Percentiles rank a stretch among this genome's conserved stretches.
Conservation (phyloP, 1,140 invertebrate species). For the Sarcophaga peregrina region DNA sequence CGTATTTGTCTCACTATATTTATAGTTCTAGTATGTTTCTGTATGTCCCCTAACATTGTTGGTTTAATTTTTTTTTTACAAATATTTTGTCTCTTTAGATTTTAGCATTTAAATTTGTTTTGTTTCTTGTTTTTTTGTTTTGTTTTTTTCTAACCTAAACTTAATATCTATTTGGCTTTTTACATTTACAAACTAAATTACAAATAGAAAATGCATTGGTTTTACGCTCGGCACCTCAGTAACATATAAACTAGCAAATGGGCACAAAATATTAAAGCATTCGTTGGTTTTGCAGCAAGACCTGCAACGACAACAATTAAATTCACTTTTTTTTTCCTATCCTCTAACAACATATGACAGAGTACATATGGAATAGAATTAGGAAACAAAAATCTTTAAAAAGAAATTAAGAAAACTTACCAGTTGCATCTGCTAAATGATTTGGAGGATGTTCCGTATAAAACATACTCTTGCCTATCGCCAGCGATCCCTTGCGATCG, state of each 20-base stretch:
- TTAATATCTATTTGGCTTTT: not conserved
- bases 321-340: no score
- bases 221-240: not conserved
- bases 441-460: slow-evolving; percentile 66
- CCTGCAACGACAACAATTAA: no score
- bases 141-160: not conserved
- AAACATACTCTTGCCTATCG: slow-evolving; percentile 66
- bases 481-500: slow-evolving; percentile 60
- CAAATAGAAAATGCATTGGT: not conserved
- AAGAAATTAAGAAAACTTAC: slow-evolving; percentile 49
- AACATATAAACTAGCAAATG: not conserved
- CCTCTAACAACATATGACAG: no score
- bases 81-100: not conserved
- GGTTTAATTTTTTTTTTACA: not conserved
- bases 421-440: slow-evolving; percentile 55
- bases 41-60: no score
- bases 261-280: slow-evolving; percentile 15
- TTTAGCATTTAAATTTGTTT: not conserved
- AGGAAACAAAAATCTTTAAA: not conserved
- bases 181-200: not conserved
- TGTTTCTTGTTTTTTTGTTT: not conserved
- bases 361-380: no score
- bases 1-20: no score
- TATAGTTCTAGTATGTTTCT: no score
- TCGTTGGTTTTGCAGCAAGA: not conserved